A percentile compares a stretch with the other conserved stretches of the same genome.
Evolutionary conservation across 2,797 vertebrate species (phyloP).

Genomic region (Microctenopoma stevenorrisi): DNA sequence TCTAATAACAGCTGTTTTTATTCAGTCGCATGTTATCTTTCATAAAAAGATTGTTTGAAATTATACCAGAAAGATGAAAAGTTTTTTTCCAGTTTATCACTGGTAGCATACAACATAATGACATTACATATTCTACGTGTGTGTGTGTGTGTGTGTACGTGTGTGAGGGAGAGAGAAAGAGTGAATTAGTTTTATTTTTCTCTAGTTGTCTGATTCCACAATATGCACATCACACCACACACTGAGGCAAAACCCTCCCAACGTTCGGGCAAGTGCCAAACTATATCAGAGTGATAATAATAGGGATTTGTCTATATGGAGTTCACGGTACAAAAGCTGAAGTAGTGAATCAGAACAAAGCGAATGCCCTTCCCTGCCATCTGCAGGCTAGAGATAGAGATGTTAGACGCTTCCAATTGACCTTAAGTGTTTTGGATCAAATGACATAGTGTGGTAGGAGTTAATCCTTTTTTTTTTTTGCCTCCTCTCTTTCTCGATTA

Average conservation of each 20-base stretch:
- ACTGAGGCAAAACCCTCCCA: constrained; percentile 29
- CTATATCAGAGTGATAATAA: constrained; percentile 50
- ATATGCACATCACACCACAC: constrained; percentile 28
- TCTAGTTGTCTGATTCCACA: constrained; percentile 11
- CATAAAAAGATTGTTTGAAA: not conserved
- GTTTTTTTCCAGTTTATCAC: not conserved
- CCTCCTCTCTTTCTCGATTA: constrained; percentile 7
- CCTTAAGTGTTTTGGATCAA: constrained; percentile 60
- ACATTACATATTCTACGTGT: not conserved
- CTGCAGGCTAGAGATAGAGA: constrained; percentile 47
- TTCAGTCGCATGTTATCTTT: not conserved
- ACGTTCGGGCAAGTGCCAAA: constrained; percentile 31
- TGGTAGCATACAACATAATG: not conserved
- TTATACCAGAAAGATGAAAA: not conserved
- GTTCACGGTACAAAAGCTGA: constrained; percentile 44
- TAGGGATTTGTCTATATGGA: constrained; percentile 45
- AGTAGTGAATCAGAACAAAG: constrained; percentile 48
- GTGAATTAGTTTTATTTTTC: not conserved
- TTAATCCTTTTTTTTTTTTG: constrained; percentile 17
- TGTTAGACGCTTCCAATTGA: constrained; percentile 45
- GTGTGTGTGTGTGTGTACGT: constrained; percentile 5
- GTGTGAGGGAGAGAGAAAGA: not conserved
- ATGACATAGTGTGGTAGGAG: constrained; percentile 29
- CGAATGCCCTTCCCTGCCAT: constrained; percentile 22
- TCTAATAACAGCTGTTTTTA: not conserved